Base-by-base conservation (phyloP, 1,140 invertebrate genomes). In the Megalonaias nervosa region DNA sequence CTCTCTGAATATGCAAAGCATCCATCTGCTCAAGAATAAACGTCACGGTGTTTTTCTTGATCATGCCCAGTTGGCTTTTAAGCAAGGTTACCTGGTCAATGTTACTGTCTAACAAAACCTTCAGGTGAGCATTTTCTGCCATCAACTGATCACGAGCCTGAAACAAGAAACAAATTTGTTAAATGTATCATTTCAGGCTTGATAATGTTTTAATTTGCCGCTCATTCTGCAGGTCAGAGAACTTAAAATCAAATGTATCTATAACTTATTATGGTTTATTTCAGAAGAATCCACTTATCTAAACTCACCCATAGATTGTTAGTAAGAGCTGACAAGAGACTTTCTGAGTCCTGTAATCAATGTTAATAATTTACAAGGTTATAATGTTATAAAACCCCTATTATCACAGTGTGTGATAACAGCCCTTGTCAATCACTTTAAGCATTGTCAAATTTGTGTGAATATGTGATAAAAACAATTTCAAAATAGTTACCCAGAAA, bases 11-110 rank as follows among this genome's bases (percentile, higher is more conserved):
- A 78, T 91, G 85, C 56, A 91, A 81, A 12, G 89, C 89, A 81
- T 91, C 89, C 90, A 91, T 91, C 75, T 91, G 90, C 73, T 89
- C 87, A 13, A 91, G 84, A 71, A 91, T 91, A 78, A 90, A 90
- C 14, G 88, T 82, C 73, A 91, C 84, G 58, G 90, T 91, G 74
- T 90, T 88, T 79, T 90, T 89, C 9, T 87, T 84, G 55, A 91
- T 88, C 73, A 85, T 67, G 13, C 86, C 86, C 15, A 90, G 83
- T 74, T 91, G 89, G 65, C 85, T 84, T 79, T 85, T 88, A 57
- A 90, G 81, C 19, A 84, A 79, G 67, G 80, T 68, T 67, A 87
- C 89, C 75, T 90, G 85, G n/a, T 89, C 87, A 71, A 82, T 83
- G 60, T 82, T 84, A 64, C 78, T 68, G 21, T 87, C 83, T 26